A percentile compares a stretch with the other conserved stretches of the same genome.
Evolutionary conservation across 64 coral and sea anemone species (phyloP).

Genomic region (Pocillopora damicornis): DNA sequence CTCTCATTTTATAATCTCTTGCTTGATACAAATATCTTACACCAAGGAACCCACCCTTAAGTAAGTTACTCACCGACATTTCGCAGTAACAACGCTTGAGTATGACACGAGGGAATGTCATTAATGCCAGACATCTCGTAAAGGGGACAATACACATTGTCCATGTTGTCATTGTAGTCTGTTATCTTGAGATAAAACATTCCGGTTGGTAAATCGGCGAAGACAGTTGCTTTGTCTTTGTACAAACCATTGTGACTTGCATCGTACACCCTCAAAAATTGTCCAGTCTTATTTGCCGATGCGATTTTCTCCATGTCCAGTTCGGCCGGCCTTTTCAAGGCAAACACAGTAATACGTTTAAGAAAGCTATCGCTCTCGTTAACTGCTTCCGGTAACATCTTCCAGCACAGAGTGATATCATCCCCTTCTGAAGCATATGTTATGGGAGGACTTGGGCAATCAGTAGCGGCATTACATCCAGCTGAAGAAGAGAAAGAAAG

Average conservation of each 20-base stretch:
- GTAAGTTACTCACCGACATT: background rate
- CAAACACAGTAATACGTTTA: background rate
- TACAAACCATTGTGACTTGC: background rate
- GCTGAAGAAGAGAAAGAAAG: background rate
- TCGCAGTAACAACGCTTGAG: background rate
- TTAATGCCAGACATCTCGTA: background rate
- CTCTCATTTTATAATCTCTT: too few relatives aligned
- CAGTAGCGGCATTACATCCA: background rate
- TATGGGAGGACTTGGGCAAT: background rate
- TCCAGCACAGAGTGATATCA: conserved; percentile 19
- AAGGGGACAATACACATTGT: conserved; percentile 1
- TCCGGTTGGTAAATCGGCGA: background rate
- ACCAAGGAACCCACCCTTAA: too few relatives aligned
- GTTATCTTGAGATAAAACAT: background rate
- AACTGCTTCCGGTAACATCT: background rate
- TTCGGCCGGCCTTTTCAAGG: background rate
- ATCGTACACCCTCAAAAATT: background rate
- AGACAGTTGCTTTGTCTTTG: background rate
- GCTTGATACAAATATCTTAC: too few relatives aligned
- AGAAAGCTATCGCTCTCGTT: background rate
- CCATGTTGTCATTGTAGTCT: conserved; percentile 9
- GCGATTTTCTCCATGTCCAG: conserved; percentile 1
- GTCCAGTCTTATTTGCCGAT: background rate
- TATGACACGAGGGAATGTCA: background rate
- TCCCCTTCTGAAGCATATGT: conserved; percentile 9